Conservation (phyloP, 2,797 vertebrate species). For the Lerista edwardsae region DNA sequence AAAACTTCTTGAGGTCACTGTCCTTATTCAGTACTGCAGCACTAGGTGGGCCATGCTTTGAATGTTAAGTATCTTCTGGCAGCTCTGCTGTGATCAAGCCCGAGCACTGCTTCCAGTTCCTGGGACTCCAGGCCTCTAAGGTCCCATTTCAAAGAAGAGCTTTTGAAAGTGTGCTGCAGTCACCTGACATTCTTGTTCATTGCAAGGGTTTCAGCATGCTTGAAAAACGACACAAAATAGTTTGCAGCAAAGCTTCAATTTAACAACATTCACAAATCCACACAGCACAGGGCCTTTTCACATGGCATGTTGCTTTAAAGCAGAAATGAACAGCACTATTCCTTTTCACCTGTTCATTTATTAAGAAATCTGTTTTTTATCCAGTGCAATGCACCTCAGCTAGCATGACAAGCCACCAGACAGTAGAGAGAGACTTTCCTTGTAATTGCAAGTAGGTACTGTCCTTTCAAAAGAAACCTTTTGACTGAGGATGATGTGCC, state of each 20-base stretch:
- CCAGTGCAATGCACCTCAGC: background rate
- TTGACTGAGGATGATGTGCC: background rate
- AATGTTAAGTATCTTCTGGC: slow-evolving; percentile 20
- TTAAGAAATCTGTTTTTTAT: background rate
- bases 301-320: background rate
- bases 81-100: background rate
- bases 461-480: background rate
- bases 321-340: background rate
- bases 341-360: background rate
- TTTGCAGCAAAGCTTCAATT: background rate
- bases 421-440: background rate
- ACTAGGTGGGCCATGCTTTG: background rate
- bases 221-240: background rate
- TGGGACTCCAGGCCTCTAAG: background rate
- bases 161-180: background rate
- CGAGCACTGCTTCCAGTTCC: background rate
- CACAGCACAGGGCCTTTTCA: background rate
- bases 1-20: slow-evolving; percentile 12
- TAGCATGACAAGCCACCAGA: background rate
- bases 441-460: background rate
- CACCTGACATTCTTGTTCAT: background rate
- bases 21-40: slow-evolving; percentile 22
- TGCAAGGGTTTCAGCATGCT: background rate
- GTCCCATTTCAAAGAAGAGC: background rate
- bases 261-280: background rate